Evolutionary conservation across 2,888 invertebrate genomes (phyloP).

Genomic region (Agonopterix subpropinquella): DNA sequence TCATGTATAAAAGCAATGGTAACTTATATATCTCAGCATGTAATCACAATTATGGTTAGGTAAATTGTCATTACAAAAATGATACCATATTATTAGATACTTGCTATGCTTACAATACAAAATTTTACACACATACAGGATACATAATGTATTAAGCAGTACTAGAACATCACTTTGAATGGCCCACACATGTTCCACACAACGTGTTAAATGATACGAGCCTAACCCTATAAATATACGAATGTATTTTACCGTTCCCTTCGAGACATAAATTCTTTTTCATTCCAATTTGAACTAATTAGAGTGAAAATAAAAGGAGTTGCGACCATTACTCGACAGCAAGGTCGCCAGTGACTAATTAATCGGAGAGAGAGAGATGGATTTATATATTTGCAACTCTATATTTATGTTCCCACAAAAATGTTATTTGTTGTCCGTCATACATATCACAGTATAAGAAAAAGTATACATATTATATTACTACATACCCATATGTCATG

Average conservation of each 20-base stretch:
- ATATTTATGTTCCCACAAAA: constrained; percentile 23
- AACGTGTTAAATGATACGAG: too few species aligned
- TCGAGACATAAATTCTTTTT: constrained; percentile 23
- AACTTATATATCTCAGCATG: constrained; percentile 32
- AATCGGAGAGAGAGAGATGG: constrained; percentile 42
- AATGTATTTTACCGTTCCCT: neutral
- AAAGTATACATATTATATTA: too few species aligned
- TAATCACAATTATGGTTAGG: constrained; percentile 20
- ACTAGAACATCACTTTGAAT: too few species aligned
- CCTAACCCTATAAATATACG: neutral
- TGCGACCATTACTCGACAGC: constrained; percentile 39
- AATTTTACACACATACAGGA: too few species aligned
- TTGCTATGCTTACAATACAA: too few species aligned
- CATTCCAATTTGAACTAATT: constrained; percentile 39
- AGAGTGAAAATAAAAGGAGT: constrained; percentile 49
- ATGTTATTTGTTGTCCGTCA: too few species aligned
- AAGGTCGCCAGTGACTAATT: constrained; percentile 46
- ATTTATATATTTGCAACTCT: constrained; percentile 23
- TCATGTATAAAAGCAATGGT: constrained; percentile 46
- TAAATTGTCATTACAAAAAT: constrained; percentile 35
- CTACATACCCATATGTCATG: too few species aligned
- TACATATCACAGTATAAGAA: too few species aligned
- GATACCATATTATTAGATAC: constrained; percentile 17
- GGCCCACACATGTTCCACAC: too few species aligned
- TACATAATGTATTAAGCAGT: too few species aligned